These are phyloP conservation scores for Helogale parvula DNA, from an alignment of 2,113 vertebrate genomes.

Conservation along the genomic window DNA sequence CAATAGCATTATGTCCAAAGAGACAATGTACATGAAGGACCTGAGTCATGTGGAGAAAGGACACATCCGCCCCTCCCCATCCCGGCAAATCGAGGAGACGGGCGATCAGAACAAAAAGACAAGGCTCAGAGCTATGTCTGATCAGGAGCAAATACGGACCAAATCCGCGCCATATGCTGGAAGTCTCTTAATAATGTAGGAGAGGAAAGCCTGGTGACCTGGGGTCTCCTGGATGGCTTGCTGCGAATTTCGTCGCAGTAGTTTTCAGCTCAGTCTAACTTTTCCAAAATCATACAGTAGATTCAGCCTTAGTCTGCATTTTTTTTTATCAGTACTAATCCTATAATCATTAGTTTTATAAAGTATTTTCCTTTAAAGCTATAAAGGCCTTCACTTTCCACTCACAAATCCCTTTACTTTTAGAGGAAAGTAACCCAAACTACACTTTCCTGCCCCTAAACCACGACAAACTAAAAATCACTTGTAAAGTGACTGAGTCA, in stretches of 20 bases:
- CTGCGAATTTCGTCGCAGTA: background rate
- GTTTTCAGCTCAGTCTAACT: background rate
- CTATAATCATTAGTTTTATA: background rate
- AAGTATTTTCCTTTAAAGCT: background rate
- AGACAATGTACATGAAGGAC: background rate
- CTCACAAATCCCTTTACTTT: background rate
- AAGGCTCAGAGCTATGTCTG: background rate
- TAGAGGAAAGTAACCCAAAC: background rate
- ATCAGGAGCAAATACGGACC: background rate
- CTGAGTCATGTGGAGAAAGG: background rate
- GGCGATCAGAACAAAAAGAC: background rate
- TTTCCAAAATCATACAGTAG: background rate
- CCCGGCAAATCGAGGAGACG: background rate
- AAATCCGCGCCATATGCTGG: background rate
- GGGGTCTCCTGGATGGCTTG: background rate
- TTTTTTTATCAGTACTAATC: background rate
- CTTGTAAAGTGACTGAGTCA: background rate
- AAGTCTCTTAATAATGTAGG: background rate
- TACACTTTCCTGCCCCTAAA: background rate
- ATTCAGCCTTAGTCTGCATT: background rate
- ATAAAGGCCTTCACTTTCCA: background rate
- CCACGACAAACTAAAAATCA: background rate
- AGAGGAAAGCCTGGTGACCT: background rate
- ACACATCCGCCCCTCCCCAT: background rate
- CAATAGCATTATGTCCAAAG: background rate